Evolutionary conservation across 2,797 vertebrate species (phyloP), one percentile per base, ranked within the genome.

Genomic region (Buceros bicornis): DNA sequence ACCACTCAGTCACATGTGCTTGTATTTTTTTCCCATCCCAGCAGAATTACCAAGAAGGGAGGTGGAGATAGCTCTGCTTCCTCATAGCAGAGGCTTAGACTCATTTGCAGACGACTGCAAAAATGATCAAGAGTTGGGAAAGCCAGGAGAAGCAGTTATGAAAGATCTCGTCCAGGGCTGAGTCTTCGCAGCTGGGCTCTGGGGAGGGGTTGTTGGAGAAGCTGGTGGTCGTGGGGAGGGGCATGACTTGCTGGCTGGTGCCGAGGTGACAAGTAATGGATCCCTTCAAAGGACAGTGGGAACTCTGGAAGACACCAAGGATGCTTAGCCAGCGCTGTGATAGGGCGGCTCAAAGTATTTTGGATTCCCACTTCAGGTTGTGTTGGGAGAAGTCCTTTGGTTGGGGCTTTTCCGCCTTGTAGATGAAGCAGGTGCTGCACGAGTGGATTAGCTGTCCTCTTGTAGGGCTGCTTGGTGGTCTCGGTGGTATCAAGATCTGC

Each of bases 41-140:
- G 96, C 93, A 85, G 85, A 94, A 95, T 91, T 53, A 77, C 3
- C 69, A 82, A 82, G 91, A 94, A 93, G 90, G 93, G 93, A 95
- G 95, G 92, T 81, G 83, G 83, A 85, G 92, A 56, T 28, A 13
- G 83, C 86, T 82, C 76, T 56, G 62, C 94, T 96, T 97, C 96
- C 92, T 95, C 93, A 96, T 96, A 95, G 92, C 85, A 80, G n/a
- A 95, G 90, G 33, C 73, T 89, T 51, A 42, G 60, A 71, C 81
- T 94, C 94, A 95, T 85, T 57, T 97, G 94, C 96, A 92, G 89
- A 91, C 48, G 42, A 87, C 91, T 90, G 96, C 93, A 95, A 73
- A 95, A 93, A 86, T 73, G 88, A 81, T 95, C 66, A 77, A 88
- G 87, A 64, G 22, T 92, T 96, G 93, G 95, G 95, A 96, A 95